phyloP scores from a whole-genome alignment of 1,140 invertebrate genomes.

The Drosophila pseudoananassae region DNA sequence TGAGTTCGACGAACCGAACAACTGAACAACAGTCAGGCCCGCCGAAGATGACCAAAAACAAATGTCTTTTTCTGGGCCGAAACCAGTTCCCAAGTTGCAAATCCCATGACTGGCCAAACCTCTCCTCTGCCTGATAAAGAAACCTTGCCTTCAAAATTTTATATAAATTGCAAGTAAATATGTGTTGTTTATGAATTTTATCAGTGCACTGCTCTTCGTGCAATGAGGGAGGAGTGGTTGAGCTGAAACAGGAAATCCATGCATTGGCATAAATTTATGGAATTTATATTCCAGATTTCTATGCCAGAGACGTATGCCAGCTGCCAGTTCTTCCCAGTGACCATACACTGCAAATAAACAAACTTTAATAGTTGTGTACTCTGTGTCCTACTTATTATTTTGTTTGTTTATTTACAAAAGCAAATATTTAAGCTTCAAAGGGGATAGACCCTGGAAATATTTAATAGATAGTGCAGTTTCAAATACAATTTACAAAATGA shows the following conservation, averaged over 20 bases:
- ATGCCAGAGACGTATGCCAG: constrained; percentile 40
- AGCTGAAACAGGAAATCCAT: constrained; percentile 31
- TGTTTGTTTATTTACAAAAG: constrained; percentile 22
- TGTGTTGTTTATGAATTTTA: constrained; percentile 15
- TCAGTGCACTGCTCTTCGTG: constrained; percentile 18
- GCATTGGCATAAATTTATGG: constrained; percentile 52
- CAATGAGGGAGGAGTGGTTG: not conserved
- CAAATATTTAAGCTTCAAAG: constrained; percentile 2
- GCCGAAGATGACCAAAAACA: constrained; percentile 63
- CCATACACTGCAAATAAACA: constrained; percentile 28
- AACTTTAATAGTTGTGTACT: constrained; percentile 18
- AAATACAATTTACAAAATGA: not conserved
- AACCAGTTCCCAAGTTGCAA: constrained; percentile 40
- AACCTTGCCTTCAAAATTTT: constrained; percentile 16
- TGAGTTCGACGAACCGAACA: constrained; percentile 50
- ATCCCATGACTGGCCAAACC: constrained; percentile 41
- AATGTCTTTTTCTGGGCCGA: constrained; percentile 37
- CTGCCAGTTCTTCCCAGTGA: constrained; percentile 10
- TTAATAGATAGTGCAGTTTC: not conserved
- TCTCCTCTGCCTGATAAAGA: constrained; percentile 46
- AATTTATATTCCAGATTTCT: constrained; percentile 49
- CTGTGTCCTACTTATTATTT: not conserved
- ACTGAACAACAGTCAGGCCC: constrained; percentile 27
- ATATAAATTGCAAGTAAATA: constrained; percentile 38
- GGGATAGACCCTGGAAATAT: not conserved